phyloP scores from a whole-genome alignment of 2,113 vertebrate genomes.

The Oryzias curvinotus region DNA sequence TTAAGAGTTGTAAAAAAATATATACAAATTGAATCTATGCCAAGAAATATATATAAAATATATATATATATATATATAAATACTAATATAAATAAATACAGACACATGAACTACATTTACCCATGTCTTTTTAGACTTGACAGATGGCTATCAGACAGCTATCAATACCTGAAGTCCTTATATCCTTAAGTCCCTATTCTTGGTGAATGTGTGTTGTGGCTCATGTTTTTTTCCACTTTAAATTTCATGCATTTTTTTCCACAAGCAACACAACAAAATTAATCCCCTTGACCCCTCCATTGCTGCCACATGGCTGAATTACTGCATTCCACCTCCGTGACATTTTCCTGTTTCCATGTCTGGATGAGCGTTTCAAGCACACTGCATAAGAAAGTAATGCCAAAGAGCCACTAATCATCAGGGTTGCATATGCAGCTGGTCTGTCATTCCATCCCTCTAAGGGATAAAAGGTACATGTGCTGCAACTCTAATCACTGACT shows the following conservation, averaged over 20 bases:
- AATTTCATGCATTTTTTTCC: constrained; percentile 52
- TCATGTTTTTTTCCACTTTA: constrained; percentile 31
- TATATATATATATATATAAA: no score
- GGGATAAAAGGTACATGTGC: constrained; percentile 17
- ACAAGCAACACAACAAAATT: constrained; percentile 18
- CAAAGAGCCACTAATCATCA: constrained; percentile 24
- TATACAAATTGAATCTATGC: no score
- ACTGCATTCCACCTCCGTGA: constrained; percentile 17
- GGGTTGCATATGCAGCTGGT: constrained; percentile 27
- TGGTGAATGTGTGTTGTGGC: background rate
- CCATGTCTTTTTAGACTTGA: no score
- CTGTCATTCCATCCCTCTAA: constrained; percentile 10
- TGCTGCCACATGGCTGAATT: constrained; percentile 4
- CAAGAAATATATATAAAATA: no score
- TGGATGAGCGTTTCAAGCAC: constrained; percentile 7
- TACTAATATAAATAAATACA: no score
- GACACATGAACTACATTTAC: no score
- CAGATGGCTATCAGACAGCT: no score
- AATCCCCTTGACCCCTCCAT: constrained; percentile 6
- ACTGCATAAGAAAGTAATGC: constrained; percentile 26
- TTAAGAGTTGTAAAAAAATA: no score
- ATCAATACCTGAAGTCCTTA: no score
- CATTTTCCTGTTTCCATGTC: constrained; percentile 8
- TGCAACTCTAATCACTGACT: constrained; percentile 27
- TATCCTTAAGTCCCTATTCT: no score